These are phyloP conservation scores for Drosophila sp. DNA, from an alignment of 1,140 invertebrate genomes.

Conservation along the genomic window DNA sequence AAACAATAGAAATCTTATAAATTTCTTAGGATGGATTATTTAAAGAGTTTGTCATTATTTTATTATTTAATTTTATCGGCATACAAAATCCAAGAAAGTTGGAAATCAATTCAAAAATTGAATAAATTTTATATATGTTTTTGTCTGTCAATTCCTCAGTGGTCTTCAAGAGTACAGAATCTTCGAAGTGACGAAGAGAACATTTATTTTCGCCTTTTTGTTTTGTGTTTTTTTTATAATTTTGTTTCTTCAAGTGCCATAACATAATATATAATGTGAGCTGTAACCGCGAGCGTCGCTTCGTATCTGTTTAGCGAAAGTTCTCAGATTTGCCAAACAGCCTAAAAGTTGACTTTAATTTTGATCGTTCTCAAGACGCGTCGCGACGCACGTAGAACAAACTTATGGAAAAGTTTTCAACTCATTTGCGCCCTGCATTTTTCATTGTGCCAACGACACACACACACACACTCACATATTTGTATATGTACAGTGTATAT, in stretches of 20 bases:
- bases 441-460: conserved; percentile 70
- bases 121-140: too few relatives aligned
- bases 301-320: conserved; percentile 57
- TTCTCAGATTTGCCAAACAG: conserved; percentile 49
- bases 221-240: not conserved
- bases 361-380: conserved; percentile 33
- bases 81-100: too few relatives aligned
- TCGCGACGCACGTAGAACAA: conserved; percentile 53
- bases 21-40: too few relatives aligned
- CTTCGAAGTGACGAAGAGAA: too few relatives aligned
- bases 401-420: conserved; percentile 81
- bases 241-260: conserved; percentile 32
- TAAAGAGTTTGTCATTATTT: too few relatives aligned
- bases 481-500: conserved; percentile 10
- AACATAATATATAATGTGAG: conserved; percentile 20
- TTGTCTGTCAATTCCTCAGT: too few relatives aligned
- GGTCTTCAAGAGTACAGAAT: too few relatives aligned
- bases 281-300: conserved; percentile 1
- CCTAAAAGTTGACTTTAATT: conserved; percentile 70
- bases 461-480: conserved; percentile 13
- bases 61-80: too few relatives aligned
- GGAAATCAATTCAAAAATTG: too few relatives aligned
- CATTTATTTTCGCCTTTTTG: too few relatives aligned
- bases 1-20: too few relatives aligned
- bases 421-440: conserved; percentile 81